Evolutionary conservation across 1,140 invertebrate genomes (phyloP).

Genomic region (Apocrypta bakeri): DNA sequence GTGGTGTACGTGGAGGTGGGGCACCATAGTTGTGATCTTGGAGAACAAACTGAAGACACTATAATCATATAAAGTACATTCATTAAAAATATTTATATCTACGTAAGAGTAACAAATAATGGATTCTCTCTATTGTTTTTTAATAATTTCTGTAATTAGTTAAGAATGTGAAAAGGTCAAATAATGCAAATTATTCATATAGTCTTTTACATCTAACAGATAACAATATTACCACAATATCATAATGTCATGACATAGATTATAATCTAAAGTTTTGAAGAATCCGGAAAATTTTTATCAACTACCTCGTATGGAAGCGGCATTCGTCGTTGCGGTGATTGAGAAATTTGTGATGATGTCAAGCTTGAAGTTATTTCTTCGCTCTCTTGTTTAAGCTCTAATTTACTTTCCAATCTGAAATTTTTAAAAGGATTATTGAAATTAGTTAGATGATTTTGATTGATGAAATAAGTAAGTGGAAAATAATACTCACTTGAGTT

Average conservation of each 20-base stretch:
- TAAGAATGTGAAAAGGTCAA: too few relatives aligned
- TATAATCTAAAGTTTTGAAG: constrained; percentile 1
- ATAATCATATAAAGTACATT: constrained; percentile 53
- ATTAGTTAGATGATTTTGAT: constrained; percentile 14
- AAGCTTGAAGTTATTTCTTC: constrained; percentile 32
- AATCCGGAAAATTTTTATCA: background rate
- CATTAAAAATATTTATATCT: too few relatives aligned
- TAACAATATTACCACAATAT: too few relatives aligned
- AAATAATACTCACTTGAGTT: constrained; percentile 59
- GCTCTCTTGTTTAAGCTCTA: constrained; percentile 60
- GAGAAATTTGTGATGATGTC: constrained; percentile 52
- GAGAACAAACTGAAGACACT: constrained; percentile 80
- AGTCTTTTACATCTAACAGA: too few relatives aligned
- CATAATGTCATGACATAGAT: too few relatives aligned
- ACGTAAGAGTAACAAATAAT: too few relatives aligned
- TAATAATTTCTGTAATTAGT: too few relatives aligned
- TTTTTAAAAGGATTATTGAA: background rate
- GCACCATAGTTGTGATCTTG: constrained; percentile 89
- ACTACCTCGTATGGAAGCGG: constrained; percentile 70
- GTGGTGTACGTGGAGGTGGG: constrained; percentile 78
- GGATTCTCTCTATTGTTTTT: too few relatives aligned
- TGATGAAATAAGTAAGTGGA: background rate
- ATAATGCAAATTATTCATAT: too few relatives aligned
- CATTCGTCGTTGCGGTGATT: constrained; percentile 64
- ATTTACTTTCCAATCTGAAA: constrained; percentile 55